Evolutionary conservation across 2,113 vertebrate genomes (phyloP), one percentile per base, ranked within the genome.

Genomic region (Cephalopholis sonnerati): DNA sequence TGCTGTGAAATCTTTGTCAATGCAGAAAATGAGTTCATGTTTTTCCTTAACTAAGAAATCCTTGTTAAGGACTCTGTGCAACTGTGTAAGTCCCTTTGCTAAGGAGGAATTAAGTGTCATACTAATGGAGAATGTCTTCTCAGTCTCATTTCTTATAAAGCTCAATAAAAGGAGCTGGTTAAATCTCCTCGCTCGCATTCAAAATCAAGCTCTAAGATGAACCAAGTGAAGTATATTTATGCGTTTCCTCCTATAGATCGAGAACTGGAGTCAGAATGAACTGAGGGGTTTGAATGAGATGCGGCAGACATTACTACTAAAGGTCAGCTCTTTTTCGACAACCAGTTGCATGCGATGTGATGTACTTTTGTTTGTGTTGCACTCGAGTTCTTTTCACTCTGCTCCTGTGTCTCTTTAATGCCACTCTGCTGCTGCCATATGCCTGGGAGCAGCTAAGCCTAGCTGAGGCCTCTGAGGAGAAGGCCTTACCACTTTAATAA

Each of bases 371-470:
- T 75, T 32, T 50, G 10, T 54, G 5, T 20, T 54, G 7, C 58
- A 59, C 57, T n/a, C 3, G 1, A 50, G 46, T 64, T 54, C 20
- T 41, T 59, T 64, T 78, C 64, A 44, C 27, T 50, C 12, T 55
- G 69, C 65, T 73, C 25, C 59, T 29, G 13, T 62, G 58, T 53
- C 36, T 68, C 53, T 59, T 83, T 82, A 73, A 89, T 85, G 86
- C 61, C 61, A 27, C 69, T 89, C 41, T 82, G 78, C 65, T 83
- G 79, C 82, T 76, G 63, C 90, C 85, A 85, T 87, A 87, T 87
- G 89, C 70, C 81, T 65, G 59, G 27, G 70, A 79, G 86, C 81
- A 86, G 74, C 80, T 89, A 83, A 92, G 89, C 82, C 84, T 71
- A 51, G 80, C 73, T 66, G 0, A 25, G 48, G 55, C 77, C 89